Evolutionary conservation across 2,797 vertebrate species (phyloP), one percentile per base, ranked within the genome.

Genomic region (Gymnodraco acuticeps): DNA sequence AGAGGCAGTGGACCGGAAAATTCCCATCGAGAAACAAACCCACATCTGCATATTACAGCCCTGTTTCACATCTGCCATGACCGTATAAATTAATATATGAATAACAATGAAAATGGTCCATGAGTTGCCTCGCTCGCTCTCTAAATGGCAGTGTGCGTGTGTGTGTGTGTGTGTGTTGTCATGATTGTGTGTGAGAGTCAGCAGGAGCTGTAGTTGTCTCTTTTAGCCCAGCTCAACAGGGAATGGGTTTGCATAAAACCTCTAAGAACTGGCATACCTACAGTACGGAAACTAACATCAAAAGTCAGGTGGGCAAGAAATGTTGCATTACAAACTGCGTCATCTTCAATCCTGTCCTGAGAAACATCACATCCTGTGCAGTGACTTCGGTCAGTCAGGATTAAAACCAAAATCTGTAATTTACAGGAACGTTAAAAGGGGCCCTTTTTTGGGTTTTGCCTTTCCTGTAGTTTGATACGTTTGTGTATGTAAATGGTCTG

Each of bases 21-120:
- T 93, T 92, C 90, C 90, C 88, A 93, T 92, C 85, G 85, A 94
- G 92, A 93, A 95, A 94, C 92, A 92, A 93, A 93, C 91, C 84
- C 84, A 88, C 90, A 94, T 95, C 91, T 95, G 93, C 94, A 95
- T 95, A 95, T 94, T 92, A 92, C 90, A 92, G 93, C 88, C 87
- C 90, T 81, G 86, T 88, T 91, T 89, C 88, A 77, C 89, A 90
- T 89, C 93, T 88, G 90, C 87, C 87, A 80, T 70, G 84, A 88
- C 82, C 74, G 92, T 92, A 95, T 95, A 95, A 94, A 95, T 95
- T 95, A 95, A 95, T 94, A 92, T 89, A 95, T 95, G 93, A 94
- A 95, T 95, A 93, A 94, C 92, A 95, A 94, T 95, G 91, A 92
- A 90, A 92, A 89, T 91, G 90, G 91, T 73, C 76, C 83, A 79